Percentiles rank a stretch among this genome's conserved stretches.
Evolutionary conservation across 2,113 vertebrate genomes (phyloP).

Genomic region (Amazona guildingii): DNA sequence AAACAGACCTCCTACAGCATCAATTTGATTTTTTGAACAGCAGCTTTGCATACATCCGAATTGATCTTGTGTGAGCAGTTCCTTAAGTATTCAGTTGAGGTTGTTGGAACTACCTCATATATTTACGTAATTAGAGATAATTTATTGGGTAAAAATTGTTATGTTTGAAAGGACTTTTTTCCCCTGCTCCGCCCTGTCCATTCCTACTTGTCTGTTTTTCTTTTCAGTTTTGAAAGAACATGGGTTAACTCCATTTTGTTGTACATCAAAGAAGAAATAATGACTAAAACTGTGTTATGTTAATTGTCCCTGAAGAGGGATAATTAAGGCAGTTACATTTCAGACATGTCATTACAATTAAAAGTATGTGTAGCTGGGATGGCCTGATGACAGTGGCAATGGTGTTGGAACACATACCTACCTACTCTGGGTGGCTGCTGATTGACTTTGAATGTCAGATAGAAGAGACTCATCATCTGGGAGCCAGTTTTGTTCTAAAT

Average conservation of each 20-base stretch:
- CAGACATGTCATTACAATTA: neutral
- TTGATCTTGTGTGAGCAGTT: neutral
- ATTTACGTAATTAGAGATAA: neutral
- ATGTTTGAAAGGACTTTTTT: neutral
- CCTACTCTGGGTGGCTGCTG: neutral
- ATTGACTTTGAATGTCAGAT: neutral
- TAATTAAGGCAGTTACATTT: neutral
- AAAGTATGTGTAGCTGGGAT: neutral
- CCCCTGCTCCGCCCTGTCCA: neutral
- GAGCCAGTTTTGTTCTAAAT: neutral
- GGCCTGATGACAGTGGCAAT: neutral
- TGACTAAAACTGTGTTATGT: neutral
- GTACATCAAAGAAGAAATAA: neutral
- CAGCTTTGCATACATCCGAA: fast-evolving
- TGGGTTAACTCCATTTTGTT: neutral
- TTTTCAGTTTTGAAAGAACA: neutral
- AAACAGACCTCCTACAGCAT: neutral
- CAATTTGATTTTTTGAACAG: neutral
- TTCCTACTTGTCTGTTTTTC: neutral
- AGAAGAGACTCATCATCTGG: neutral
- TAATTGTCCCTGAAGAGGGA: neutral
- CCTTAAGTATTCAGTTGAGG: neutral
- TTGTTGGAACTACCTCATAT: neutral
- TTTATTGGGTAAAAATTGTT: neutral
- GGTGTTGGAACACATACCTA: neutral